Evolutionary conservation across 2,888 invertebrate species (phyloP), one percentile per base, ranked within the genome.

Genomic region (Caenorhabditis zanzibari): DNA sequence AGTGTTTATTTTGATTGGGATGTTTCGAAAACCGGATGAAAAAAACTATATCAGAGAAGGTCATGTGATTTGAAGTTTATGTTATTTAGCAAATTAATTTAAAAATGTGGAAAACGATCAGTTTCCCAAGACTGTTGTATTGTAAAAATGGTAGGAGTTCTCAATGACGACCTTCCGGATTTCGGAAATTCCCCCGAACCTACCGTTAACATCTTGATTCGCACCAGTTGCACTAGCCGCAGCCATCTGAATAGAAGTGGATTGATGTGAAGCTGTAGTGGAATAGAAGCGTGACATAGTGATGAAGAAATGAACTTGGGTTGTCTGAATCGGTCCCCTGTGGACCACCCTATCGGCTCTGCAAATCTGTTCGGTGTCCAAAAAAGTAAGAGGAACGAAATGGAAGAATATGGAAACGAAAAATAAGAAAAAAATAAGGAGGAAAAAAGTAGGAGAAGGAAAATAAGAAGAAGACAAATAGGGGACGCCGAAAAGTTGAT

Each of bases 331-430:
- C 44, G 61, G 76, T 68, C 76, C 76, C 76, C 68, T 68, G 76
- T 61, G 69, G 76, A 61, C 69, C 61, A 38, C 61, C 52, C 59
- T 77, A 77, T 77, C 76, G 68, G 16, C 22, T 32, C 76, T 77
- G 68, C 68, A 77, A 77, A 77, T 77, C 76, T 77, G 76, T 77
- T 77, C 76, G 76, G 49, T 59, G 35, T 69, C 56, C 58, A 71
- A 71, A 58, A 71, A 71, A 71, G 59, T 59, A 58, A 47, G 59
- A 19, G 41, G 58, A 71, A 58, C 41, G 28, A 59, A 52, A 52
- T 52, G 52, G 32, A 26, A 26, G 22, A 49, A 66, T 28, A 68
- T 4, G 16, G 52, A 26, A 41, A 10, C 4, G 19, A 32, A 49
- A 68, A 68, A 52, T n/a, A 52, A 52, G 35, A 35, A 52, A 38